phyloP scores from a whole-genome alignment of 2,888 invertebrate species.

The Catocala sponsa region DNA sequence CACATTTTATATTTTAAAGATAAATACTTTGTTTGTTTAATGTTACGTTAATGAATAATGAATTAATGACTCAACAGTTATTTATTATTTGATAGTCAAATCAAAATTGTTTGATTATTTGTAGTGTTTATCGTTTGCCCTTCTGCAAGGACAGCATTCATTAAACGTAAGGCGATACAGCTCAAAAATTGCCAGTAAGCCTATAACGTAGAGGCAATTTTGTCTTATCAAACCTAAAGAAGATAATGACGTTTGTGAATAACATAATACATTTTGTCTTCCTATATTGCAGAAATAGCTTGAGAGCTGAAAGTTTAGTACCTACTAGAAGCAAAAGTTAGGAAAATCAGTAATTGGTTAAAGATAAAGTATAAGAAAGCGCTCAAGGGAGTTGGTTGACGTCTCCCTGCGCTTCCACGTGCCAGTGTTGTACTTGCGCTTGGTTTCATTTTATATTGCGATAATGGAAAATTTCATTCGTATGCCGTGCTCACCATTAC shows the following conservation, averaged over 20 bases:
- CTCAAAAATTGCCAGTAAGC: too few species aligned
- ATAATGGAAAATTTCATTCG: constrained; percentile 77
- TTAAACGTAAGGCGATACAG: too few species aligned
- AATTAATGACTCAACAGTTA: constrained; percentile 2
- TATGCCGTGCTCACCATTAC: constrained; percentile 74
- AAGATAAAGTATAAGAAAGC: constrained; percentile 26
- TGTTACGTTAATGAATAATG: neutral
- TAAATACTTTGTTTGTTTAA: constrained; percentile 1
- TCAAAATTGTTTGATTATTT: neutral
- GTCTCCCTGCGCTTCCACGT: constrained; percentile 62
- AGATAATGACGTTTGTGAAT: too few species aligned
- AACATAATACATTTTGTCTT: too few species aligned
- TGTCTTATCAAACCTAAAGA: too few species aligned
- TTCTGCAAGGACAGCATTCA: neutral
- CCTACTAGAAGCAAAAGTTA: constrained; percentile 10
- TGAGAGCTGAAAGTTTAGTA: constrained; percentile 16
- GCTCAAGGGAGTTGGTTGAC: constrained; percentile 52
- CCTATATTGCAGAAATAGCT: too few species aligned
- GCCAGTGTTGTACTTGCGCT: constrained; percentile 58
- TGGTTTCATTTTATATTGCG: constrained; percentile 68
- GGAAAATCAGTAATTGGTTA: constrained; percentile 26
- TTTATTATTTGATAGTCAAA: neutral
- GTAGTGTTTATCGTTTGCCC: neutral
- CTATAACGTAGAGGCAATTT: too few species aligned
- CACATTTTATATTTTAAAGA: constrained; percentile 1